phyloP scores from a whole-genome alignment of 2,888 invertebrate genomes.

The Nomada flava region DNA sequence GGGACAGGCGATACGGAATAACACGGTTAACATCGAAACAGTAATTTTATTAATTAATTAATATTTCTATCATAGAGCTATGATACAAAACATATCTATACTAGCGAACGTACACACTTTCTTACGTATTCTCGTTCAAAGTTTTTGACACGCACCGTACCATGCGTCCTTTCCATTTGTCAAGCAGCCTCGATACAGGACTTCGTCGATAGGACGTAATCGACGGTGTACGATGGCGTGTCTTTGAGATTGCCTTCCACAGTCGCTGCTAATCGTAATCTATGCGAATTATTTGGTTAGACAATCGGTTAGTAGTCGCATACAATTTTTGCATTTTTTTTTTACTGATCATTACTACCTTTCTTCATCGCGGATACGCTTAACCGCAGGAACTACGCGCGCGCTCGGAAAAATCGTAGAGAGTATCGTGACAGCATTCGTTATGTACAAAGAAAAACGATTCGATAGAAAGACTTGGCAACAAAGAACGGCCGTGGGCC shows the following conservation, averaged over 20 bases:
- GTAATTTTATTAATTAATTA: conserved; percentile 75
- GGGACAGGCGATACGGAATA: background rate
- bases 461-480: conserved; percentile 21
- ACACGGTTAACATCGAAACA: conserved; percentile 76
- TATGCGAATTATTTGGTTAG: conserved; percentile 59
- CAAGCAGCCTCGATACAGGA: conserved; percentile 33
- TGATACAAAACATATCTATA: conserved; percentile 76
- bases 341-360: conserved; percentile 25
- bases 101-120: conserved; percentile 63
- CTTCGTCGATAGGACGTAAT: conserved; percentile 9
- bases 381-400: conserved; percentile 65
- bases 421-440: conserved; percentile 65
- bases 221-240: conserved; percentile 34
- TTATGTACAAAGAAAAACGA: conserved; percentile 16
- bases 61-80: conserved; percentile 74
- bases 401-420: conserved; percentile 63
- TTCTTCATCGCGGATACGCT: conserved; percentile 37
- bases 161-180: conserved; percentile 30
- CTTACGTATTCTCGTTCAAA: conserved; percentile 59
- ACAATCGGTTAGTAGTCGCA: conserved; percentile 65
- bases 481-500: conserved; percentile 33
- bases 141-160: conserved; percentile 47
- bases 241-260: conserved; percentile 24
- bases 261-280: conserved; percentile 57
- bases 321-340: conserved; percentile 25